Conservation (phyloP, 2,888 invertebrate species). For the Ashinkailepas kermadecensis region DNA sequence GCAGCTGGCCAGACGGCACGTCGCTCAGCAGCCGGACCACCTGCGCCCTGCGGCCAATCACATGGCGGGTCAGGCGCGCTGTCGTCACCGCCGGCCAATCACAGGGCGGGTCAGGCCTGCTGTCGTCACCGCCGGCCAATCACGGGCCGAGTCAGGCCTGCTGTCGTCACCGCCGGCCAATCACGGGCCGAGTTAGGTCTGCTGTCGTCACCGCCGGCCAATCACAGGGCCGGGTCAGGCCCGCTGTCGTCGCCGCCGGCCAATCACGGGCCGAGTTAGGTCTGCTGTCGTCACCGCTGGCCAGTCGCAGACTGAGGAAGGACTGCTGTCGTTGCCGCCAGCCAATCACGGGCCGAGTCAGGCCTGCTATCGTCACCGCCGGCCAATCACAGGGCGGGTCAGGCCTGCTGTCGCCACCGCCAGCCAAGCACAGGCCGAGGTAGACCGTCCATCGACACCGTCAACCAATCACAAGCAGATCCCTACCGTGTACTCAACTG, state of each 20-base stretch:
- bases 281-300: neutral
- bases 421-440: neutral
- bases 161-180: neutral
- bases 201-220: neutral
- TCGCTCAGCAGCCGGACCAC: slow-evolving; percentile 65
- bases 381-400: neutral
- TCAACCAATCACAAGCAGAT: too few relatives aligned
- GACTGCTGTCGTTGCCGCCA: neutral
- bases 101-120: neutral
- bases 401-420: neutral
- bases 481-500: neutral
- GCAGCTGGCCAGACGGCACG: slow-evolving; percentile 63
- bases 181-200: neutral
- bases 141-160: neutral
- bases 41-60: slow-evolving; percentile 49
- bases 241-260: too few relatives aligned
- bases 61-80: slow-evolving; percentile 34
- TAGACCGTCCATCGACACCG: too few relatives aligned
- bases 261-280: too few relatives aligned
- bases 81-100: neutral
- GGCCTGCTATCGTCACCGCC: neutral
- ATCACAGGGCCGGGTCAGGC: neutral
- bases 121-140: neutral
- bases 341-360: neutral
- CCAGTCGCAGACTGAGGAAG: neutral